Evolutionary conservation across 92 coral and sea anemone genomes (phyloP).

Genomic region (Zoanthus gigantus): DNA sequence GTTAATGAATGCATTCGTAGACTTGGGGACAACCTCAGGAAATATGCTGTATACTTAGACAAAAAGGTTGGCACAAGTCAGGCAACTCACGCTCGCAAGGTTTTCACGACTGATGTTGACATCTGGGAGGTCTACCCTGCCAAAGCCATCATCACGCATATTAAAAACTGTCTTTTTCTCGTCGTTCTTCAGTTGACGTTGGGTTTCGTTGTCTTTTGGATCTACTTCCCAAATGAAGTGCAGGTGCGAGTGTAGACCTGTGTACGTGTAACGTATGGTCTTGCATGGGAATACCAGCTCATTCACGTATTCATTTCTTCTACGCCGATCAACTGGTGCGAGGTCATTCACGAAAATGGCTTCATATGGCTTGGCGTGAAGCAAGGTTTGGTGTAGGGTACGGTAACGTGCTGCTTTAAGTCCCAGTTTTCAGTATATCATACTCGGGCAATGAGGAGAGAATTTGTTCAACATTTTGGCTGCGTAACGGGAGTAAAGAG

Average conservation of each 20-base stretch:
- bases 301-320: constrained; percentile 43
- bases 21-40: constrained; percentile 44
- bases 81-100: constrained; percentile 38
- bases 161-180: not conserved
- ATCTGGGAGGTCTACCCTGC: constrained; percentile 44
- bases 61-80: constrained; percentile 21
- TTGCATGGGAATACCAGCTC: constrained; percentile 47
- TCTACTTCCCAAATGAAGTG: not conserved
- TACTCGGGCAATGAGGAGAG: not conserved
- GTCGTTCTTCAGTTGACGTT: constrained; percentile 8
- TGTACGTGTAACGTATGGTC: constrained; percentile 42
- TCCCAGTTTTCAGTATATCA: constrained; percentile 40
- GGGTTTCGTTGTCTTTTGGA: not conserved
- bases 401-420: constrained; percentile 29
- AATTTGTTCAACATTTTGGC: constrained; percentile 37
- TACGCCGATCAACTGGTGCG: constrained; percentile 41
- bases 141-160: too few relatives aligned
- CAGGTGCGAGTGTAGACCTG: constrained; percentile 40
- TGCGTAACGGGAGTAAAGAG: constrained; percentile 40
- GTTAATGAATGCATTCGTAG: constrained; percentile 29
- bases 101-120: constrained; percentile 29
- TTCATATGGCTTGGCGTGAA: constrained; percentile 49
- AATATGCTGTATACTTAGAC: constrained; percentile 40
- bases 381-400: constrained; percentile 50
- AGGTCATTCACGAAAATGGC: constrained; percentile 38